These are phyloP conservation scores for Maconellicoccus hirsutus DNA, from an alignment of 1,140 invertebrate genomes.

Conservation along the genomic window DNA sequence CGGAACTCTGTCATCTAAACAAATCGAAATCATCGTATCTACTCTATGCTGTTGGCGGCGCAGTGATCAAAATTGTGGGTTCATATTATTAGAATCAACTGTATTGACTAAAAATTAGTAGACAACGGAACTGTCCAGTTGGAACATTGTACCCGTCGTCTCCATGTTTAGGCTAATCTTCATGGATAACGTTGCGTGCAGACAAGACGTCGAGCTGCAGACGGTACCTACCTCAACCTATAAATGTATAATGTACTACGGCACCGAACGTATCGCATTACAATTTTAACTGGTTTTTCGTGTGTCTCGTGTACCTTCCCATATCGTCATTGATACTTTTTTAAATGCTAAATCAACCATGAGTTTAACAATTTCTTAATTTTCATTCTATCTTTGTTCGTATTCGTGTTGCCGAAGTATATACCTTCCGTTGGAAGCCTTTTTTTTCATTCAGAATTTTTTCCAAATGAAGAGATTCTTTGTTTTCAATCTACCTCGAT, in stretches of 20 bases:
- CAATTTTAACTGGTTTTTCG: neutral
- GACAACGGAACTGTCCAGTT: neutral
- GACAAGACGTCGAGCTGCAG: neutral
- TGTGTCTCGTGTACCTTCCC: constrained; percentile 1
- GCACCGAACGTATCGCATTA: neutral
- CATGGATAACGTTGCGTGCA: neutral
- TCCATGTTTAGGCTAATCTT: neutral
- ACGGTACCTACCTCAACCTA: constrained; percentile 2
- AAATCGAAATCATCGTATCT: neutral
- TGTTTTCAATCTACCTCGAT: too few relatives aligned
- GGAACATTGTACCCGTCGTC: neutral
- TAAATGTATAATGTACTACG: neutral
- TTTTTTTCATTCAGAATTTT: neutral
- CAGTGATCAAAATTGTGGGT: neutral
- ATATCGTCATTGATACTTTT: neutral
- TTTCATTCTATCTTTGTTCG: neutral
- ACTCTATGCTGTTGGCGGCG: neutral
- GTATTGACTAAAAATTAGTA: neutral
- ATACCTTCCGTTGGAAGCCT: neutral
- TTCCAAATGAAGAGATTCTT: too few relatives aligned
- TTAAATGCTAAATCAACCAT: neutral
- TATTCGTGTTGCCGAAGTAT: neutral
- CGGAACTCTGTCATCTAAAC: neutral
- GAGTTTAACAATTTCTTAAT: neutral
- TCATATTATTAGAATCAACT: neutral